Percentiles rank a stretch among this genome's conserved stretches.
These are phyloP conservation scores for Acanthochromis polyacanthus DNA, from an alignment of 2,113 vertebrate genomes.

Conservation along the genomic window DNA sequence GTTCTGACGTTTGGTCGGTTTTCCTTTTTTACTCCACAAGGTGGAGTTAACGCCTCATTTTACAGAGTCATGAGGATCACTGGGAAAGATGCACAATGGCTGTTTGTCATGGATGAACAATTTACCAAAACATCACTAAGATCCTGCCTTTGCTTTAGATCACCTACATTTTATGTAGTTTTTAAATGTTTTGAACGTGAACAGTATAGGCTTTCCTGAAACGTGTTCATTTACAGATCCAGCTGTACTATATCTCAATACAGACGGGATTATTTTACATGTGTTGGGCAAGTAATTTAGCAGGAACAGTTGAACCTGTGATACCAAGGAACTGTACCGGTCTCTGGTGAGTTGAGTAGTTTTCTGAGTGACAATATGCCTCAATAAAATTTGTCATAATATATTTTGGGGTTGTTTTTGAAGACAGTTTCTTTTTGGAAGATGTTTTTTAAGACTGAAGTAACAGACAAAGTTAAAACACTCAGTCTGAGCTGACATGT, in stretches of 20 bases:
- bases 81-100: not conserved
- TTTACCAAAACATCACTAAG: too few species aligned
- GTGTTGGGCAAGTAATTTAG: not conserved
- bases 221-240: too few species aligned
- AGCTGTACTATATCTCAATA: not conserved
- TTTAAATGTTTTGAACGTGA: not conserved
- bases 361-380: too few species aligned
- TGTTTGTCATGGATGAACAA: not conserved
- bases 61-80: not conserved
- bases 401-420: too few species aligned
- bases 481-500: not conserved
- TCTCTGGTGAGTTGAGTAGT: not conserved
- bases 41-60: conserved; percentile 40
- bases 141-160: too few species aligned
- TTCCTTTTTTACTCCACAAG: conserved; percentile 57
- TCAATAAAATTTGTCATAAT: too few species aligned
- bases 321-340: too few species aligned
- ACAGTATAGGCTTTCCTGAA: not conserved
- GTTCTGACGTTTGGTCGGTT: not conserved
- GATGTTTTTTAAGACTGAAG: too few species aligned
- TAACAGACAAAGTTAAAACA: not conserved
- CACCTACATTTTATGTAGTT: too few species aligned
- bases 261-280: not conserved
- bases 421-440: too few species aligned
- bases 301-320: not conserved